Conservation (phyloP, 2,888 invertebrate species). For the Palloptera scutellata region DNA sequence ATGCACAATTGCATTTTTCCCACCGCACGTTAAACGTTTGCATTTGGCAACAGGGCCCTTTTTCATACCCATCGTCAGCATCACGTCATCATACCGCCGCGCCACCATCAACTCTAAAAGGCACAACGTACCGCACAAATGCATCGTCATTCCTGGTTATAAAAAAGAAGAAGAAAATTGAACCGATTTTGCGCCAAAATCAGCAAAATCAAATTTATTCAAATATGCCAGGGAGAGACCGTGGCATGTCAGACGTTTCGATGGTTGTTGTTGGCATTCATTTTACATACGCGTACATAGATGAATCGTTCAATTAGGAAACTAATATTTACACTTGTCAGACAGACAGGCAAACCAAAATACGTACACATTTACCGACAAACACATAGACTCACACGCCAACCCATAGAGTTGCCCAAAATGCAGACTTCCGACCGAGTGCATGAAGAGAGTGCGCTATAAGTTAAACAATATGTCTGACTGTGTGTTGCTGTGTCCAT, state of each 20-base stretch:
- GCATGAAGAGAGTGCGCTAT: too few relatives aligned
- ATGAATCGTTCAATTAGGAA: constrained; percentile 58
- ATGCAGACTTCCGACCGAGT: too few relatives aligned
- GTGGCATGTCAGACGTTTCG: constrained; percentile 23
- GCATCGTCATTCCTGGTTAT: background rate
- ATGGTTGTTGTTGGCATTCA: constrained; percentile 26
- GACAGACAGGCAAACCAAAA: background rate
- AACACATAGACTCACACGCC: too few relatives aligned
- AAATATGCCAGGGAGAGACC: constrained; percentile 41
- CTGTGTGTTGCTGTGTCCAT: too few relatives aligned
- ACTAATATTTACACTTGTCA: constrained; percentile 54
- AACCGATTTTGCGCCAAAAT: constrained; percentile 43
- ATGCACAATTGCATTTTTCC: constrained; percentile 26
- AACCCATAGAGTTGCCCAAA: too few relatives aligned
- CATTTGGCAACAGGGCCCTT: constrained; percentile 6
- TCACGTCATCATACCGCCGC: background rate
- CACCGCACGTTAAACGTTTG: constrained; percentile 7
- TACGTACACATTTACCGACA: too few relatives aligned
- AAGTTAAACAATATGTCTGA: too few relatives aligned
- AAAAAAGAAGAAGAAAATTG: background rate
- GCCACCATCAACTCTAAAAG: background rate
- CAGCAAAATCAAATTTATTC: constrained; percentile 56
- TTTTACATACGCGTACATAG: constrained; percentile 40
- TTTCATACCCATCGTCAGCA: too few relatives aligned
- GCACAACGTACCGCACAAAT: background rate